These are phyloP conservation scores for Sciurus carolinensis DNA, from an alignment of 2,797 vertebrate species.

Conservation along the genomic window DNA sequence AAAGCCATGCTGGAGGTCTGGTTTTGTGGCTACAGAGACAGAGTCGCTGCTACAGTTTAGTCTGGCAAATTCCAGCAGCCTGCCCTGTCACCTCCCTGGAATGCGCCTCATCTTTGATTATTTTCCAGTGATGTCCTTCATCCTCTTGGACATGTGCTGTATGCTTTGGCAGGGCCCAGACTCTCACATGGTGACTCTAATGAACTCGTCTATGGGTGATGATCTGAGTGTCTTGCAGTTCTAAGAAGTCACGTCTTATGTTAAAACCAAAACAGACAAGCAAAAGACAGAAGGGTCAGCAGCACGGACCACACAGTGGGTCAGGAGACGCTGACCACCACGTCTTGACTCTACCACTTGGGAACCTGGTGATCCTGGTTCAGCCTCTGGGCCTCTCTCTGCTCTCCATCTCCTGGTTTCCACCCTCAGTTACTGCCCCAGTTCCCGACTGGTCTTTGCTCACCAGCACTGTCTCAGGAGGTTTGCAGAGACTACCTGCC, in stretches of 20 bases:
- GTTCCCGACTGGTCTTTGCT: background rate
- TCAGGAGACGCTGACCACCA: background rate
- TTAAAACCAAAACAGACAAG: background rate
- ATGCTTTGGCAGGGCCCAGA: background rate
- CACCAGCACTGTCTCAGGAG: background rate
- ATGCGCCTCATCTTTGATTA: conserved; percentile 52
- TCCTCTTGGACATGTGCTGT: background rate
- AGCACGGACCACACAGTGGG: background rate
- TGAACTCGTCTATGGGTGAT: background rate
- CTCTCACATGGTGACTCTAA: background rate
- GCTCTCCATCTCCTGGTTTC: background rate
- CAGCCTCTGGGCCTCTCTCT: background rate
- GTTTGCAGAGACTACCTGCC: no score
- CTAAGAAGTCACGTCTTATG: background rate
- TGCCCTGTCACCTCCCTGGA: conserved; percentile 45
- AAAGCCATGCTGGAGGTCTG: conserved; percentile 39
- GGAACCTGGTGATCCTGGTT: background rate
- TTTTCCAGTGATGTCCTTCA: background rate
- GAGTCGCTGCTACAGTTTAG: conserved; percentile 62
- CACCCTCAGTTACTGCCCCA: background rate
- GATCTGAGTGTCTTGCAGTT: background rate
- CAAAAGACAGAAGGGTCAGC: background rate
- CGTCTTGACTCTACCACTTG: background rate
- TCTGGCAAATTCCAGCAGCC: conserved; percentile 60
- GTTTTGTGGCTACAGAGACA: background rate